Evolutionary conservation across 2,797 vertebrate species (phyloP).

Genomic region (Crenuchus spilurus): DNA sequence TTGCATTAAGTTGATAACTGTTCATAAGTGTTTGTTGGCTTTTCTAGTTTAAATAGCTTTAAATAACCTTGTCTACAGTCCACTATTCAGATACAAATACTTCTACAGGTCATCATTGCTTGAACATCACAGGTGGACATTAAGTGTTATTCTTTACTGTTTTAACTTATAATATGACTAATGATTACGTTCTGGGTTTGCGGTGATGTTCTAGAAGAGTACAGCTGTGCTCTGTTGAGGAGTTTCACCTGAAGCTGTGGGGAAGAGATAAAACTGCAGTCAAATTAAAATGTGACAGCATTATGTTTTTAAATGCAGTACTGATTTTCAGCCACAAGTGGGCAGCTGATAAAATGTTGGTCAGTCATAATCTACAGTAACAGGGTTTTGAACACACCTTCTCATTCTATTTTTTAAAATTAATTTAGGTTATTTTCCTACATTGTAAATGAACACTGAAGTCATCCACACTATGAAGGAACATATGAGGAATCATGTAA

Average conservation of each 20-base stretch:
- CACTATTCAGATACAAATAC: neutral
- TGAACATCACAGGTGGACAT: neutral
- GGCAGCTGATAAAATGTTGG: too few relatives aligned
- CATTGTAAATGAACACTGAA: too few relatives aligned
- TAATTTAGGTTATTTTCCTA: too few relatives aligned
- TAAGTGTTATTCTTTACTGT: neutral
- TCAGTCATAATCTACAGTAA: too few relatives aligned
- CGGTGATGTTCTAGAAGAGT: neutral
- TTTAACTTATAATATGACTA: neutral
- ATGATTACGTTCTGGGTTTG: neutral
- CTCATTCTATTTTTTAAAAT: too few relatives aligned
- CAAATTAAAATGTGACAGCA: too few relatives aligned
- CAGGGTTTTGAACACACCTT: too few relatives aligned
- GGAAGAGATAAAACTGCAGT: conserved; percentile 12
- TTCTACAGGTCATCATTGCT: neutral
- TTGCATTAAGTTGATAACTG: neutral
- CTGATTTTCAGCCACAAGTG: neutral
- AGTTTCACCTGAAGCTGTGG: conserved; percentile 30
- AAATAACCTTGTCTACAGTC: neutral
- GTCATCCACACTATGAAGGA: too few relatives aligned
- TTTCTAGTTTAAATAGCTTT: conserved; percentile 3
- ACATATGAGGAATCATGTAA: too few relatives aligned
- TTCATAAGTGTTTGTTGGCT: neutral
- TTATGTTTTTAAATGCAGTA: neutral
- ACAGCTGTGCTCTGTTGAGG: conserved; percentile 1